Base-by-base conservation (phyloP, 2,888 invertebrate genomes). In the Polietes domitor region DNA sequence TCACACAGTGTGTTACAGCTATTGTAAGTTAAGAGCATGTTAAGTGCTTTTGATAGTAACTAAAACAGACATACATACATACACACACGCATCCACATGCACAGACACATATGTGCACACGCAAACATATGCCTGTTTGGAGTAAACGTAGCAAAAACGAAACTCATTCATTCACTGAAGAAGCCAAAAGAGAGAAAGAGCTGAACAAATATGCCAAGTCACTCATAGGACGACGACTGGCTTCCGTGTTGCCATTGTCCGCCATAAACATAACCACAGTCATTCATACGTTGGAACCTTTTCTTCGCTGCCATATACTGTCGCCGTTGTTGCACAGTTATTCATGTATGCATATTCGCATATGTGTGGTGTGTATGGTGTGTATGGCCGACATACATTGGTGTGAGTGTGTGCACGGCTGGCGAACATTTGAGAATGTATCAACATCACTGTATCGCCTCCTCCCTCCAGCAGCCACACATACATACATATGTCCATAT, bases 31-130 rank as follows among this genome's bases (percentile, higher is more conserved):
- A 76, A 84, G 84, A 79, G 78, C 78, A 61, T 81, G 84, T 81
- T 84, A 84, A 84, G 84, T 77, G 78, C 84, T 84, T 84, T 84
- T 81, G 81, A 84, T 84, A 84, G 84, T 79, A 81, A 81, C 81
- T 84, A 76, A 32, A 81, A 79, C 24, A 19, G 24, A 19, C 53
- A 71, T 28, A 71, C 28, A 17, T 7, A 70, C 12, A 17, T 1
- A 17, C 10, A 28, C 32, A 71, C 1, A 55, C 17, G 28, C 50
- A 43, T n/a, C 21, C 37, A 47, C 55, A 47, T 9, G n/a, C 21
- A 28, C 12, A n/a, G 19, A 68, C 55, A 82, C 50, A 73, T 68
- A n/a, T n/a, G n/a, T n/a, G n/a, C 55, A 47, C 12, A n/a, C 21
- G 21, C 12, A n/a, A 19, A 68, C 55, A 82, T 53, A 73, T 68